phyloP scores from a whole-genome alignment of 1,140 invertebrate genomes.

The Heterodera carotae region DNA sequence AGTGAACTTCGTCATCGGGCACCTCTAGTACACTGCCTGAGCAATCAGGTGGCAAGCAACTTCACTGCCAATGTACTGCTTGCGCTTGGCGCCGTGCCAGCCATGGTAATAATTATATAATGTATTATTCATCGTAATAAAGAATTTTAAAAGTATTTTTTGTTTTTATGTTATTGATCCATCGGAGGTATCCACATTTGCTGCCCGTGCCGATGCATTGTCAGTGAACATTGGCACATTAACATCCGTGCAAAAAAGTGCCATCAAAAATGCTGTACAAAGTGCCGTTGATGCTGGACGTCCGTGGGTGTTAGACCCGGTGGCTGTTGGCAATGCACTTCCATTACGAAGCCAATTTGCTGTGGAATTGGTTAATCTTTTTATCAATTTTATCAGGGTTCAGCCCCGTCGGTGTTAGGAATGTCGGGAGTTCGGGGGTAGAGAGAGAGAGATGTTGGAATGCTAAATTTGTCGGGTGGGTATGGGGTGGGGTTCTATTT shows the following conservation, averaged over 20 bases:
- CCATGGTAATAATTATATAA: background rate
- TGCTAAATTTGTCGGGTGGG: no score
- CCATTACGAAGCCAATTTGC: constrained; percentile 5
- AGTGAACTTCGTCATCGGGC: background rate
- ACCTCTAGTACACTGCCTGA: constrained; percentile 1
- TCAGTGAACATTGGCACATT: constrained; percentile 5
- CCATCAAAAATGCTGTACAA: background rate
- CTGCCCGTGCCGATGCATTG: background rate
- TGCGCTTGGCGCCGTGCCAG: constrained; percentile 1
- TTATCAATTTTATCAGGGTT: no score
- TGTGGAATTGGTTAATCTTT: background rate
- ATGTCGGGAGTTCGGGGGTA: no score
- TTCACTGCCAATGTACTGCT: constrained; percentile 17
- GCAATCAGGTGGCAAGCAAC: constrained; percentile 3
- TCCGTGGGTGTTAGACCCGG: constrained; percentile 4
- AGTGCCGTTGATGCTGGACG: background rate
- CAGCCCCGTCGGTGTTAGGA: no score
- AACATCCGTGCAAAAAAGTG: background rate
- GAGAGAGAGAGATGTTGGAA: no score
- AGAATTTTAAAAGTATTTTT: background rate
- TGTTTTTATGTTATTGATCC: background rate
- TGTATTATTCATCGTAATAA: no score
- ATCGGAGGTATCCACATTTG: background rate
- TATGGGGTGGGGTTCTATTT: no score
- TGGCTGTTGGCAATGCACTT: constrained; percentile 5